Base-by-base conservation (phyloP, 1,140 invertebrate genomes). In the Drosophila burlai region DNA sequence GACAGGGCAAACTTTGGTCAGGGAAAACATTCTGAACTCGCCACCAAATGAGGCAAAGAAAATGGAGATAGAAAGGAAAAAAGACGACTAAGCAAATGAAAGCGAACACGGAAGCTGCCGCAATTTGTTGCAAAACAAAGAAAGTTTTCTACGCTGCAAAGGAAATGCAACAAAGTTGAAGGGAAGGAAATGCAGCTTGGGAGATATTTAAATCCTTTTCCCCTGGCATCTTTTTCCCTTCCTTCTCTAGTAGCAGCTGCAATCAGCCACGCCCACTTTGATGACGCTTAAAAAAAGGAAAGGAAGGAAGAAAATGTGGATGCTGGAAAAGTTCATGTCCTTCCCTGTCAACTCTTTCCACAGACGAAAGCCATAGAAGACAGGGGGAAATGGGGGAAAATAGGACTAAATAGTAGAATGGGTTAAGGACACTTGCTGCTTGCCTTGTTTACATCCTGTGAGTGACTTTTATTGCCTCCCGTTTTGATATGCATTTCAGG, bases 121-220 rank as follows among this genome's bases (percentile, higher is more conserved):
- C 81, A 83, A 83, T 83, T 83, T 83, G 80, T 76, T 79, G 76
- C 61, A 83, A 71, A 80, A 83, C 80, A 83, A 83, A 76, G 69
- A 67, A 83, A 62, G 61, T 76, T 80, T 66, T 45, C 38, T 34
- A 36, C 38, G n/a, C 40, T 31, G 52, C 52, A 55, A 42, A 54
- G 66, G 76, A 79, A 79, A 78, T 79, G 76, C 76, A 79, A 65
- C 75, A 72, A 79, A 71, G 75, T 78, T 13, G 29, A 52, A 21
- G 52, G 31, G 45, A 60, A 49, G 42, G 13, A 60, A 68, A 38
- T 42, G 40, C 55, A 46, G 60, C 54, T 49, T 40, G 50, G 67
- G 11, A 64, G 18, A 78, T 78, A 79, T 79, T 79, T 72, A 79
- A 79, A 78, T 79, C 55, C 29, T 43, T 69, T 47, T 16, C 29